Conservation (phyloP, 2,113 vertebrate genomes). For the Rattus rattus region DNA sequence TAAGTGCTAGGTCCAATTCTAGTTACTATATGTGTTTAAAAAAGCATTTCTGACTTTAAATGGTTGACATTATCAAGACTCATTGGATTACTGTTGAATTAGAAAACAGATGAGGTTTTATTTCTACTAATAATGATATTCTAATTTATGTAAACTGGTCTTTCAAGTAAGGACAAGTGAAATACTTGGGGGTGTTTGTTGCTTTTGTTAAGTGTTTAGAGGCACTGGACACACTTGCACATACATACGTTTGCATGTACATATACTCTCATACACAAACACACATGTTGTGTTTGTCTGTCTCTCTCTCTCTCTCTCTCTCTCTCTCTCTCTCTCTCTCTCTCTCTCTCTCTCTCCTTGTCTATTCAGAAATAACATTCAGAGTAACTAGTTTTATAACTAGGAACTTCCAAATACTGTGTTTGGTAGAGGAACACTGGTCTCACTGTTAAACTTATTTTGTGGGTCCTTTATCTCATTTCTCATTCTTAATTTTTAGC, state of each 20-base stretch:
- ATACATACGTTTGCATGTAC: not conserved
- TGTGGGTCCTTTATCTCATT: not conserved
- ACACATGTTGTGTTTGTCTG: not conserved
- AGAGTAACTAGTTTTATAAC: not conserved
- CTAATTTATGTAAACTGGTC: not conserved
- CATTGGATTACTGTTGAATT: not conserved
- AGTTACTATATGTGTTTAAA: not conserved
- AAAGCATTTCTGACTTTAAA: not conserved
- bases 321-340: not conserved
- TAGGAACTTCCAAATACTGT: not conserved
- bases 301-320: not conserved
- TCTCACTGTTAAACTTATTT: not conserved
- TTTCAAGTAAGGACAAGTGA: not conserved
- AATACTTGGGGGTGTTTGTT: not conserved
- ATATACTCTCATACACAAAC: not conserved
- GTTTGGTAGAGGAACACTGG: not conserved
- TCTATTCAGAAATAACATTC: conserved; percentile 16
- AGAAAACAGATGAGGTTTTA: not conserved
- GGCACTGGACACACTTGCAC: not conserved
- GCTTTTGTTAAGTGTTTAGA: not conserved
- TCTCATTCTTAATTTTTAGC: not conserved
- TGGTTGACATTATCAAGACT: not conserved
- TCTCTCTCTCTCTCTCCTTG: not conserved
- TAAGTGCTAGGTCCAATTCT: not conserved
- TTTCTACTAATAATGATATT: not conserved